Conservation (phyloP, 2,888 invertebrate species). For the Hirtodrosophila duncani region DNA sequence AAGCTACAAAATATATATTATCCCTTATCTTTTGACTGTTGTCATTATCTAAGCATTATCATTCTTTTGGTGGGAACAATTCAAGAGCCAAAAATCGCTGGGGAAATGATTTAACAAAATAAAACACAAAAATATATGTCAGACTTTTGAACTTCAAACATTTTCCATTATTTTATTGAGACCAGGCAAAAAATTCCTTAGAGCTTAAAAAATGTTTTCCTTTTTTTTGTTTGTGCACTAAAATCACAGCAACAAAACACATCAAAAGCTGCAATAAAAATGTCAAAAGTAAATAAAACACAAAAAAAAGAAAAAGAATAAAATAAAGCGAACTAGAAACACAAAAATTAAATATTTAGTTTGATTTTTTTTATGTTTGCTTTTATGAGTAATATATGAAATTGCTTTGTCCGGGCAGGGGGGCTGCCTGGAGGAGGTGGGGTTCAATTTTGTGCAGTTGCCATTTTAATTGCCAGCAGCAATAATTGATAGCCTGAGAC, state of each 20-base stretch:
- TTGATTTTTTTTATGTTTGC: background rate
- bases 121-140: too few relatives aligned
- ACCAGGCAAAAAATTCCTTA: constrained; percentile 3
- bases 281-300: constrained; percentile 18
- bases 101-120: background rate
- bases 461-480: constrained; percentile 14
- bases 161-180: constrained; percentile 5
- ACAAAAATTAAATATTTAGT: constrained; percentile 4
- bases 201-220: constrained; percentile 27
- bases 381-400: background rate
- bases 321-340: background rate
- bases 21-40: too few relatives aligned
- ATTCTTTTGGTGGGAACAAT: too few relatives aligned
- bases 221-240: constrained; percentile 27
- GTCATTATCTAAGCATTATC: too few relatives aligned
- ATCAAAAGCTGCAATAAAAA: constrained; percentile 11
- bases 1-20: too few relatives aligned
- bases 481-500: constrained; percentile 16
- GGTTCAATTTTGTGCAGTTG: constrained; percentile 1
- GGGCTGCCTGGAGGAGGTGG: background rate
- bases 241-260: background rate
- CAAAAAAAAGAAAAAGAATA: background rate
- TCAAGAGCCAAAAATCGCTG: too few relatives aligned
- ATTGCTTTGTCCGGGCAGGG: constrained; percentile 3
- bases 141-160: constrained; percentile 4